Evolutionary conservation across 2,113 vertebrate species (phyloP), one percentile per base, ranked within the genome.

Genomic region (Tupaia chinensis): DNA sequence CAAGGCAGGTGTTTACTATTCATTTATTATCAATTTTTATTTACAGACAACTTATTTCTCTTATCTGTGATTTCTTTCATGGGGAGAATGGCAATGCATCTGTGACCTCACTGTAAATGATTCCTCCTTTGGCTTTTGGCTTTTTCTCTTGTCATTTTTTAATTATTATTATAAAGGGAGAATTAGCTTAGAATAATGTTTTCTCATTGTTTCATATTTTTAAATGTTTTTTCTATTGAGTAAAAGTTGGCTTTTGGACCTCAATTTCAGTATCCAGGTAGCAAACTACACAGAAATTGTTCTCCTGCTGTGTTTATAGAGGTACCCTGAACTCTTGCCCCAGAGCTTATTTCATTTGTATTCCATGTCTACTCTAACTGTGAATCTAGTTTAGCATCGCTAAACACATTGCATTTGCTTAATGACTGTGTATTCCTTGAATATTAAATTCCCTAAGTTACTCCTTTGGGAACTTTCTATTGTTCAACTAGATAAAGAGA

Each of bases 401-500:
- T 97, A 95, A 98, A 84, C 77, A 77, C 88, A 93, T 92, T 94
- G n/a, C 11, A 7, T 97, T 96, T 97, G 92, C 94, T 97, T 97
- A 95, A 96, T 94, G 83, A 86, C 92, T 84, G 13, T 74, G 60
- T 78, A 94, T 87, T 93, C 69, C 96, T 97, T 98, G 72, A 91
- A 94, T 80, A n/a, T 97, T 44, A 92, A 63, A 96, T 96, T 88
- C 80, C 93, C 27, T 65, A 54, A 89, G 69, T 82, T 7, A 89
- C n/a, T 87, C 79, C 34, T 78, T 27, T 93, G 81, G 63, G 61
- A 97, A 91, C 88, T 76, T 94, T 80, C 25, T 78, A 54, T 61
- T 82, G 58, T 65, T 77, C 93, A 94, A 83, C 54, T 73, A 68
- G n/a, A 58, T 16, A 53, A 87, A 5, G 61, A 83, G 20, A 19